A percentile compares a stretch with the other conserved stretches of the same genome.
phyloP scores from a whole-genome alignment of 2,888 invertebrate genomes.

The Gortyna flavago region DNA sequence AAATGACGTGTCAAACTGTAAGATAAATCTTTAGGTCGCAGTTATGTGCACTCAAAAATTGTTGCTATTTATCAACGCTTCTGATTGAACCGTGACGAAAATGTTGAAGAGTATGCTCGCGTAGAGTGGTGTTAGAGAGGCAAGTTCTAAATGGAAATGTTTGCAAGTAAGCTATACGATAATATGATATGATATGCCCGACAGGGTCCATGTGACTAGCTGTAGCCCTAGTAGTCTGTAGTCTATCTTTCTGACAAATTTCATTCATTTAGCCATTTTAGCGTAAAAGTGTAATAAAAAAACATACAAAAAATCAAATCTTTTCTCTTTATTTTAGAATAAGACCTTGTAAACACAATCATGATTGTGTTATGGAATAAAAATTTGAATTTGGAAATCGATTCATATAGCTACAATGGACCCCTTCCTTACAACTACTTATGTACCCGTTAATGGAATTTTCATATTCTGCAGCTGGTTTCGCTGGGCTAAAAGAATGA shows the following conservation, averaged over 20 bases:
- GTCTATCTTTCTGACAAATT: no score
- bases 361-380: no score
- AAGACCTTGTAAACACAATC: no score
- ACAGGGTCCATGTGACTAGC: no score
- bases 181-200: neutral
- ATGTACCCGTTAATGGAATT: neutral
- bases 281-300: no score
- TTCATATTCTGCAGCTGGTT: no score
- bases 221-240: no score
- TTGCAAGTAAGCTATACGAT: neutral
- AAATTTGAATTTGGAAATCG: neutral
- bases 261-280: no score
- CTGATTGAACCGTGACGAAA: conserved; percentile 81
- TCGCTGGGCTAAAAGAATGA: neutral
- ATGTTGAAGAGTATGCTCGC: conserved; percentile 69
- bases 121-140: conserved; percentile 49
- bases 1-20: conserved; percentile 83
- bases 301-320: no score
- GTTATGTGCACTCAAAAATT: conserved; percentile 85
- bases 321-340: no score
- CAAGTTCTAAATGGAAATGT: neutral
- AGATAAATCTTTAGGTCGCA: conserved; percentile 81
- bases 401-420: neutral
- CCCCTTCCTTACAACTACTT: neutral
- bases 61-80: conserved; percentile 87